A percentile compares a stretch with the other conserved stretches of the same genome.
These are phyloP conservation scores for Mystacornis crossleyi DNA, from an alignment of 2,113 vertebrate genomes.

Conservation along the genomic window DNA sequence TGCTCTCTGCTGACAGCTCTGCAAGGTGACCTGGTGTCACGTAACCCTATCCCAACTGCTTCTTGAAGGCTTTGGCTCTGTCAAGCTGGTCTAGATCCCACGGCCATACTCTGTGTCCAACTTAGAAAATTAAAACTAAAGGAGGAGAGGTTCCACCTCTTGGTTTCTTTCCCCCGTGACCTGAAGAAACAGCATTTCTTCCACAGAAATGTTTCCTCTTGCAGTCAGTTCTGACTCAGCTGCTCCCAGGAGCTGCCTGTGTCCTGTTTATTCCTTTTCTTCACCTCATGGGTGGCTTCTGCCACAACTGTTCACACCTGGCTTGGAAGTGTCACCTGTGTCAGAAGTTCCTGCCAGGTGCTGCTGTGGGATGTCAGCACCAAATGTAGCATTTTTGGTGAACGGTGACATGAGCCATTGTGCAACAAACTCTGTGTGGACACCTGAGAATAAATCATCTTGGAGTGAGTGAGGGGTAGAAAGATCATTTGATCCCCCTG, in stretches of 20 bases:
- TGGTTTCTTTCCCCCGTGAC: neutral
- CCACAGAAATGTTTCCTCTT: neutral
- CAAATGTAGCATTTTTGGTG: neutral
- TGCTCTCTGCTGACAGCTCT: neutral
- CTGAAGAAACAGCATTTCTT: neutral
- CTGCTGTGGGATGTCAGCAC: neutral
- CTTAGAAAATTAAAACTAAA: neutral
- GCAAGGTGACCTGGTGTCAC: neutral
- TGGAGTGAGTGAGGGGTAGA: neutral
- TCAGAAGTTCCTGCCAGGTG: neutral
- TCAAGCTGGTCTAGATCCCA: neutral
- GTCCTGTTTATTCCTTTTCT: neutral
- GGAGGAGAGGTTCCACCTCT: neutral
- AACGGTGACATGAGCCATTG: neutral
- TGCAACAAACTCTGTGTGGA: accelerated
- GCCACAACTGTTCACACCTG: neutral
- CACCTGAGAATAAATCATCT: neutral
- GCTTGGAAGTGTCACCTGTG: neutral
- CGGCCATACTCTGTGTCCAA: neutral
- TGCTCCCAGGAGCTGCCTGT: neutral
- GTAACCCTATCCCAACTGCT: neutral
- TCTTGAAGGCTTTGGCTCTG: neutral
- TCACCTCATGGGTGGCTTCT: neutral
- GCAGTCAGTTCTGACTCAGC: neutral
- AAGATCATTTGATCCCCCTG: neutral